Conservation (phyloP, 2,888 invertebrate genomes). For the Pandemis cinnamomeana region DNA sequence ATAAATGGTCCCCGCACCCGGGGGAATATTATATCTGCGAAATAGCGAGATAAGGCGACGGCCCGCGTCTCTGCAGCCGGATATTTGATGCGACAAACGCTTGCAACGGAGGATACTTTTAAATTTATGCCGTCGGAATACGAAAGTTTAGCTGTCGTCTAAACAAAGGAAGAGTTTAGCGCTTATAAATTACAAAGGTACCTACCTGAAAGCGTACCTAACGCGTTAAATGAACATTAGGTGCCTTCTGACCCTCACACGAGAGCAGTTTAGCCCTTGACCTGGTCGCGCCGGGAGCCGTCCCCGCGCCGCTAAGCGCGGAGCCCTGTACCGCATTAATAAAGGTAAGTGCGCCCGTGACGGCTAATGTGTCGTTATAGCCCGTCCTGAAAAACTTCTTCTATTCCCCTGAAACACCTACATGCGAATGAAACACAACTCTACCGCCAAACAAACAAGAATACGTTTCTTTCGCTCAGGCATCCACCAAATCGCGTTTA, state of each 20-base stretch:
- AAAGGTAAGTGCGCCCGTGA: constrained; percentile 78
- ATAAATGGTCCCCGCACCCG: constrained; percentile 72
- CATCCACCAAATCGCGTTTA: constrained; percentile 60
- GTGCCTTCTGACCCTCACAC: not conserved
- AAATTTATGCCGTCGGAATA: not conserved
- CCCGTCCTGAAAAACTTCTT: constrained; percentile 78
- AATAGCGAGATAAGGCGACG: constrained; percentile 63
- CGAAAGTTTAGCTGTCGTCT: not conserved
- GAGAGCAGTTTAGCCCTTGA: constrained; percentile 23
- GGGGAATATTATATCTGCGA: constrained; percentile 63
- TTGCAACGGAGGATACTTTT: constrained; percentile 46
- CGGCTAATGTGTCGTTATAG: constrained; percentile 81
- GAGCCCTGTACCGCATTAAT: constrained; percentile 79
- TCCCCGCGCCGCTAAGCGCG: constrained; percentile 59
- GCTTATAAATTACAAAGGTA: not conserved
- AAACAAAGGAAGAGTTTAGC: not conserved
- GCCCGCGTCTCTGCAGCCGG: constrained; percentile 33
- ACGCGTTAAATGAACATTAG: not conserved
- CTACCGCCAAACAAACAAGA: constrained; percentile 49
- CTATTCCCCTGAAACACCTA: constrained; percentile 57
- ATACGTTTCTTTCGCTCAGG: constrained; percentile 48
- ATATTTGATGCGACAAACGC: constrained; percentile 18
- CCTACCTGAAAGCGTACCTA: not conserved
- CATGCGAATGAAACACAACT: constrained; percentile 52
- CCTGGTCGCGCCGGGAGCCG: constrained; percentile 53